Conservation (phyloP, 2,797 vertebrate species). For the Muraenolepis orangiensis region DNA sequence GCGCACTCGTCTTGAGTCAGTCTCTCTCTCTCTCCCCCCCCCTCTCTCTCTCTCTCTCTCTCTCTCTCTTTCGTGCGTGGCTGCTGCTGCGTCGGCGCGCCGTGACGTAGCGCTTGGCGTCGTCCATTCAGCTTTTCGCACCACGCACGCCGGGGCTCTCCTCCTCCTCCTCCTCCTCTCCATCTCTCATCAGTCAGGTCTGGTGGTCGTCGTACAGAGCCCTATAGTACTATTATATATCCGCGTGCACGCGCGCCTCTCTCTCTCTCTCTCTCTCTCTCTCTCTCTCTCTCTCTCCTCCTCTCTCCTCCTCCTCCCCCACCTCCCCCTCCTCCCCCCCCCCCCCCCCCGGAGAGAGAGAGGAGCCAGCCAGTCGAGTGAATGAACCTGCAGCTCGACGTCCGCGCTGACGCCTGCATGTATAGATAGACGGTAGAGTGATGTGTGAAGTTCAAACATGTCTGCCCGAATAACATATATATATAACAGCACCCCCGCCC, state of each 20-base stretch:
- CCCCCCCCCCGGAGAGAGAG: slow-evolving; percentile 45
- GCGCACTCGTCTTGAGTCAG: slow-evolving; percentile 65
- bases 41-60: too few relatives aligned
- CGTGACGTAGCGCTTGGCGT: slow-evolving; percentile 80
- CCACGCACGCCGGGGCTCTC: slow-evolving; percentile 67
- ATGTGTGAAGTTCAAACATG: slow-evolving; percentile 66
- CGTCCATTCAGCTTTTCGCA: slow-evolving; percentile 82
- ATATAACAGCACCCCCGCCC: too few relatives aligned
- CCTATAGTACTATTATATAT: too few relatives aligned
- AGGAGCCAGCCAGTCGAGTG: too few relatives aligned
- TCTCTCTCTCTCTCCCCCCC: too few relatives aligned
- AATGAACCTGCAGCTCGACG: slow-evolving; percentile 42
- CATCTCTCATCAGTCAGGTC: slow-evolving; percentile 59
- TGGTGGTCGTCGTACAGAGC: too few relatives aligned
- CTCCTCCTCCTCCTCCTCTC: slow-evolving; percentile 52
- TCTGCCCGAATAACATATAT: slow-evolving; percentile 77
- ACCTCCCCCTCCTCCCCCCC: too few relatives aligned
- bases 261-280: too few relatives aligned
- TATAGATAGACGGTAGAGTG: background rate
- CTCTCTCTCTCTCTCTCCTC: too few relatives aligned
- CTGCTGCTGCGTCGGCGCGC: slow-evolving; percentile 68
- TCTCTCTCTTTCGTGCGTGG: too few relatives aligned
- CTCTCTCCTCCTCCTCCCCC: too few relatives aligned
- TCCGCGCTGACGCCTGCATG: slow-evolving; percentile 34
- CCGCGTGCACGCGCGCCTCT: slow-evolving; percentile 65